Evolutionary conservation across 2,797 vertebrate genomes (phyloP), one percentile per base, ranked within the genome.

Genomic region (Poeciliopsis gracilis): DNA sequence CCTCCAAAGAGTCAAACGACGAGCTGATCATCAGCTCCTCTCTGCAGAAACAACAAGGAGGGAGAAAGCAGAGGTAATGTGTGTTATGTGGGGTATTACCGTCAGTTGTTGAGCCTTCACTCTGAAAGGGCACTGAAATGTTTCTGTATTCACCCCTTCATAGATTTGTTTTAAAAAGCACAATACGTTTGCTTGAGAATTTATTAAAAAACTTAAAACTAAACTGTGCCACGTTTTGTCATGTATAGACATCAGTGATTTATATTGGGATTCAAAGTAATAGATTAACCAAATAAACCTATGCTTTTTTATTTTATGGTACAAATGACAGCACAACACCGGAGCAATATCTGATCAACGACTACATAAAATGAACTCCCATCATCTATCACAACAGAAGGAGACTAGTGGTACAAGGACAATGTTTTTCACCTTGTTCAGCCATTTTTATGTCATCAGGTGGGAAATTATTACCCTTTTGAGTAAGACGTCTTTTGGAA

Each of bases 1-100:
- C 97, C 92, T 99, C 98, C 94, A 99, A 91, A 87, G 97, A 99
- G 93, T 99, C 98, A 8, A 99, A 99, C 83, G 98, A 99, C 9
- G 98, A 99, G 6, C 98, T 99, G 84, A 98, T 98, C 98, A 99
- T 99, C 94, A 99, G 82, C 93, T 99, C 98, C 91, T 99, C 98
- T 87, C 98, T 99, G 93, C 0, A 1, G 85, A 47, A 2, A 46
- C 18, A 63, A 10, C 43, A n/a, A 55, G 2, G 0, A 75, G 4
- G 49, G 20, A 0, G 20, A 72, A 18, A 16, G 53, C 25, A 33
- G 4, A 12, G 15, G 33, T 1, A 20, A n/a, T 16, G n/a, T 33
- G 10, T 28, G 36, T 51, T n/a, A 76, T 20, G 20, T 45, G 15
- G 13, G 20, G 2, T 15, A 10, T 25, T 70, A 25, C 45, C 8